These are phyloP conservation scores for Abramis brama DNA, from an alignment of 2,113 vertebrate genomes.

Conservation along the genomic window DNA sequence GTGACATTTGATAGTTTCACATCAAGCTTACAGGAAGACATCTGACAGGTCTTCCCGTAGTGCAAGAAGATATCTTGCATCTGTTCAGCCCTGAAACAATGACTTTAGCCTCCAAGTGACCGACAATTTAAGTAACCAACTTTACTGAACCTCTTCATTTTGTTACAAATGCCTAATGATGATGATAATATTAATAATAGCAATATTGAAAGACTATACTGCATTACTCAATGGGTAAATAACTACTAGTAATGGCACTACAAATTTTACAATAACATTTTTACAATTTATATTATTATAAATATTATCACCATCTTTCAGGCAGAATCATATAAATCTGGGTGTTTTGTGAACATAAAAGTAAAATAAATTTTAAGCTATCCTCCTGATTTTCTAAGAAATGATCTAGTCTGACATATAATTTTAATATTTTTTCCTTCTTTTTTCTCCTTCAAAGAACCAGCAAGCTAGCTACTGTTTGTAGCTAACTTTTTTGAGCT, in stretches of 20 bases:
- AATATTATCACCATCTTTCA: too few species aligned
- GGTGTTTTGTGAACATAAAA: neutral
- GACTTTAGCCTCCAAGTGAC: neutral
- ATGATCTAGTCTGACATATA: neutral
- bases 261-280: neutral
- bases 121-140: neutral
- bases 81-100: constrained; percentile 12
- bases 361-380: neutral
- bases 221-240: neutral
- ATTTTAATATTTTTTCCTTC: neutral
- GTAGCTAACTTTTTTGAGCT: neutral
- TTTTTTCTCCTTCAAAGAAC: neutral
- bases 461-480: neutral
- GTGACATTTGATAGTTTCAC: constrained; percentile 26
- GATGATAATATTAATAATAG: neutral
- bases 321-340: neutral
- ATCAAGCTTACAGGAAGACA: constrained; percentile 6
- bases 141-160: neutral
- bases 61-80: constrained; percentile 18
- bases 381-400: neutral
- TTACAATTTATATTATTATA: neutral
- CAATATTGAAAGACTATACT: neutral
- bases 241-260: neutral
- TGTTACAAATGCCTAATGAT: neutral
- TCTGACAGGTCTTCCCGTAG: neutral